Conservation (phyloP, 2,888 invertebrate species). For the Aromia moschata region DNA sequence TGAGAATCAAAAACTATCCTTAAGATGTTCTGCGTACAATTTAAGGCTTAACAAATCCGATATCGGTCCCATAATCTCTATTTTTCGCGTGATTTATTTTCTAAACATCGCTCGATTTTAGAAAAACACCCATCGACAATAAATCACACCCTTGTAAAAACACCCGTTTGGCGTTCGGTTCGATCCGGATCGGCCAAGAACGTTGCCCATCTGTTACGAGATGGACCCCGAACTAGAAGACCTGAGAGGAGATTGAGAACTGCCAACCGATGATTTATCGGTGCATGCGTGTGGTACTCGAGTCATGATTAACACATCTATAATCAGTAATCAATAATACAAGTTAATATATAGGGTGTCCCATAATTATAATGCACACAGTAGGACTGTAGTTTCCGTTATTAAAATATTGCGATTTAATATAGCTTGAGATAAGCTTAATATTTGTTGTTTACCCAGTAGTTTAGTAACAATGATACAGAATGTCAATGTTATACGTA, state of each 20-base stretch:
- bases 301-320: too few species aligned
- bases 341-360: too few species aligned
- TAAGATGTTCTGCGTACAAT: too few species aligned
- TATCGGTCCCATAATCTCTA: slow-evolving; percentile 1
- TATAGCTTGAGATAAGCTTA: too few species aligned
- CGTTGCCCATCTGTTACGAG: slow-evolving; percentile 43
- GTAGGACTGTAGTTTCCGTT: too few species aligned
- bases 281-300: slow-evolving; percentile 22
- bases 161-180: slow-evolving; percentile 37
- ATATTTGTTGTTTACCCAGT: too few species aligned
- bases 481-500: too few species aligned
- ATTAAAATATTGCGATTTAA: too few species aligned
- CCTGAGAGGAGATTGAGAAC: slow-evolving; percentile 26
- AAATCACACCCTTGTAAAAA: slow-evolving; percentile 51
- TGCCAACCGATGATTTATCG: slow-evolving; percentile 17
- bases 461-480: too few species aligned
- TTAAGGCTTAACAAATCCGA: background rate
- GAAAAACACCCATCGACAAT: slow-evolving; percentile 39
- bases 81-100: background rate
- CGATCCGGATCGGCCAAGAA: slow-evolving; percentile 37
- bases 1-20: too few species aligned
- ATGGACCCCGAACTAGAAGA: slow-evolving; percentile 36
- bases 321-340: too few species aligned
- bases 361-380: too few species aligned
- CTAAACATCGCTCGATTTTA: background rate